Evolutionary conservation across 2,888 invertebrate species (phyloP).

Genomic region (Mythimna pallens): DNA sequence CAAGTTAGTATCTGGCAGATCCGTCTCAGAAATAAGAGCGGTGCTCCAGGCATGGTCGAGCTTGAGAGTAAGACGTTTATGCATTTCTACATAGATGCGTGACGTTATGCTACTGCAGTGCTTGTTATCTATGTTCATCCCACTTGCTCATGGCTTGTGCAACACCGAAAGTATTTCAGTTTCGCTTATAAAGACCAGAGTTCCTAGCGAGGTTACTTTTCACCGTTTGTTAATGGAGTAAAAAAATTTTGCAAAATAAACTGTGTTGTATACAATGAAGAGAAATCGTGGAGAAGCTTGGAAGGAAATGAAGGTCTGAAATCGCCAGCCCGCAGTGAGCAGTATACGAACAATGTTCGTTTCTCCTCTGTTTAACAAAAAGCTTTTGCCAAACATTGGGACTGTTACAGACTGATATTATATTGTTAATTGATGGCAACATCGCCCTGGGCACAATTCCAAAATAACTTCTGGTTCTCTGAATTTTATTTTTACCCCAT

Average conservation of each 20-base stretch:
- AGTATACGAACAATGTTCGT: conserved; percentile 7
- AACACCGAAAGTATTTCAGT: no score
- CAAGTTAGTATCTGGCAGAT: no score
- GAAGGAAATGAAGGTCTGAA: conserved; percentile 1
- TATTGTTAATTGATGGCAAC: conserved; percentile 42
- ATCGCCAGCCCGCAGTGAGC: conserved; percentile 4
- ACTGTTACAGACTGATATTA: conserved; percentile 33
- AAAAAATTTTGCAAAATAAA: background rate
- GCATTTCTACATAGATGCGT: no score
- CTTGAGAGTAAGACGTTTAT: no score
- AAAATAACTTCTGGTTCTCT: conserved; percentile 39
- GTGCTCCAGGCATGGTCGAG: no score
- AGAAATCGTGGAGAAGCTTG: background rate
- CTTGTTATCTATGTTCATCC: no score
- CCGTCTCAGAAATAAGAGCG: no score
- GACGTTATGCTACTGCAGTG: no score
- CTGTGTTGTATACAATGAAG: background rate
- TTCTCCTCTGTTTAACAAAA: conserved; percentile 26
- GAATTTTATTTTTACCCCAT: conserved; percentile 33
- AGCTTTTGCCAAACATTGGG: conserved; percentile 32
- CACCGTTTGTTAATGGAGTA: background rate
- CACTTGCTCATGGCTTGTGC: no score
- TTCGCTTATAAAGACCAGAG: no score
- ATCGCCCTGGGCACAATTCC: conserved; percentile 39
- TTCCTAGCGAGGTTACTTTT: background rate